Base-by-base conservation (phyloP, 2,888 invertebrate genomes). In the Cactoblastis cactorum region DNA sequence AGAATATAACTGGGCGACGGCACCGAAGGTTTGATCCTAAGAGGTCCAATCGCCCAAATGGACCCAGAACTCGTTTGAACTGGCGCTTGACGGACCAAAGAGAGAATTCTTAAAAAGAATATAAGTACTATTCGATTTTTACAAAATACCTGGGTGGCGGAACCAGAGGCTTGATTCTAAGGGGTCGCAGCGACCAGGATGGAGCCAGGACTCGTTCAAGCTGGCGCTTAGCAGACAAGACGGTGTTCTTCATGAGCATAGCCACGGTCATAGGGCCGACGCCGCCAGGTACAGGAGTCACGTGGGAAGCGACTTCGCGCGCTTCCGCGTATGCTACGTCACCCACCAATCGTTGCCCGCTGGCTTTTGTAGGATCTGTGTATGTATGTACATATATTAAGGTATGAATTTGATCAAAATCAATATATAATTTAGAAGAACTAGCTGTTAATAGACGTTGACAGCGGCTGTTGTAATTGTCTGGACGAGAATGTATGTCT, bases 231-330 rank as follows among this genome's bases (percentile, higher is more conserved):
- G 98, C 97, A 47, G 97, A 94, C 58, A 94, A 91, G 32, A 98
- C 95, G 0, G 98, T 98, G 86, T 99, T 99, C 65, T 93, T 93
- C 96, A 98, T 97, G 28, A 97, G 87, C 98, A 98, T 98, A 15
- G 98, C 98, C 57, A 98, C 99, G 0, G 99, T 99, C 98, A 99
- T 98, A 12, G 99, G 99, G 0, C 99, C 99, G 54, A 99, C 99
- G 56, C 99, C 99, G 51, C 96, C 96, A 9, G 97, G 97, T 46
- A 98, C 98, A 3, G 98, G 98, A 18, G 98, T 98, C 69, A 98
- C 96, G 83, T 93, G 94, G 0, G 95, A 93, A 12, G 98, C 98
- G 55, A 95, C 94, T 62, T 92, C 80, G 60, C 91, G 90, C 3
- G 95, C 98, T 74, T 95, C 96, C 15, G 90, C 91, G 86, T 93